These are phyloP conservation scores for Zophobas atratus DNA, from an alignment of 1,140 invertebrate genomes.

Conservation along the genomic window DNA sequence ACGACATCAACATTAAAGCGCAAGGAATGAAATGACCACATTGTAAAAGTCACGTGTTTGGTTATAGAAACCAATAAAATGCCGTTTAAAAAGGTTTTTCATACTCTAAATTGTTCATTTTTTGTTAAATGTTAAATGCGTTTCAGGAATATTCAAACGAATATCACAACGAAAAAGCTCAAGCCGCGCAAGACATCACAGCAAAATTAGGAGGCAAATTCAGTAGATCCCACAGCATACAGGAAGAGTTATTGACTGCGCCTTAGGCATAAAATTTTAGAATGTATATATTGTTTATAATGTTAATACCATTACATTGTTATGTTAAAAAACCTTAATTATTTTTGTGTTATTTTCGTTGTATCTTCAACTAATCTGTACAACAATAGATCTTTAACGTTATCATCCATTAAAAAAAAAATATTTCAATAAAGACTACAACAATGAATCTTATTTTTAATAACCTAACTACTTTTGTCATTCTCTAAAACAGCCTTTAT, in stretches of 20 bases:
- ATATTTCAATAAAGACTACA: constrained; percentile 55
- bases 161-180: constrained; percentile 78
- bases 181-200: constrained; percentile 74
- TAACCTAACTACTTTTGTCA: constrained; percentile 37
- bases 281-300: constrained; percentile 60
- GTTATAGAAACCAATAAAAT: background rate
- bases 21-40: too few relatives aligned
- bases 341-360: constrained; percentile 44
- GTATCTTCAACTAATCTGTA: constrained; percentile 40
- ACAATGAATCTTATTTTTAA: constrained; percentile 26
- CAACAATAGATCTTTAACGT: constrained; percentile 25
- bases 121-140: too few relatives aligned
- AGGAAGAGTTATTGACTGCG: constrained; percentile 83
- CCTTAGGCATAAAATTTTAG: constrained; percentile 57
- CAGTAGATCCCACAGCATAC: constrained; percentile 84
- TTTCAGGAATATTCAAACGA: constrained; percentile 81
- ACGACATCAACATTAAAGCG: too few relatives aligned
- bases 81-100: background rate
- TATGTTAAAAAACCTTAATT: constrained; percentile 8
- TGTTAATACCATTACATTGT: constrained; percentile 19
- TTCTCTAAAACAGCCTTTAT: constrained; percentile 55
- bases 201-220: constrained; percentile 72
- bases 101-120: too few relatives aligned
- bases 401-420: constrained; percentile 23
- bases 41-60: too few relatives aligned